Base-by-base conservation (phyloP, 2,797 vertebrate species). In the Helicolenus hilgendorfi region DNA sequence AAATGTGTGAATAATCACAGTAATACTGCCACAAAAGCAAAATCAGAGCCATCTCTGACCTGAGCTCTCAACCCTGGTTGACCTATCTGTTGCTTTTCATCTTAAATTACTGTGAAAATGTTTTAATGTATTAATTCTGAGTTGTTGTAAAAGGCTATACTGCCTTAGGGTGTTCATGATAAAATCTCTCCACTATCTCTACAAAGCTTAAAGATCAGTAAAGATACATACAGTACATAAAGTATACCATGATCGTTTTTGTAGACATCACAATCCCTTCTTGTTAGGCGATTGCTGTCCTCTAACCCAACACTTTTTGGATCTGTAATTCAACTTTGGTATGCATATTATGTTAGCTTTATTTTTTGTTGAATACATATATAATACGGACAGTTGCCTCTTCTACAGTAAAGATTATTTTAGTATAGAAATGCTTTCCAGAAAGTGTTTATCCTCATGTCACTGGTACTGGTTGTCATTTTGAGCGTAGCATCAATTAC, bases 211-310 rank as follows among this genome's bases (percentile, higher is more conserved):
- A 65, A 69, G 53, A 73, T 91, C 36, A 81, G 83, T 83, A 88
- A 14, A 82, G 84, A 86, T 89, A 89, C 58, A 79, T 60, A 87
- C 77, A 89, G 89, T 83, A 86, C 72, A 92, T 72, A 56, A 72
- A 73, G 72, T 67, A 72, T 73, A 80, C 20, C 29, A 41, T 65
- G 60, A 65, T 77, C 36, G 45, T 45, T 38, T 77, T 62, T 78
- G 31, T 62, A 29, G 55, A 83, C 56, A 31, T 72, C 13, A 20
- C 33, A 71, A 68, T 24, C 74, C 20, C 38, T 14, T 76, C 18
- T 29, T 55, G 20, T 55, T 55, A n/a, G n/a, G n/a, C 49, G 49
- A 55, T 22, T 62, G 9, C 22, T 81, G 27, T 79, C 59, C 55
- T 71, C 33, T 74, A 68, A 72, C 79, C n/a, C 79, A 82, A 63